Evolutionary conservation across 1,140 invertebrate genomes (phyloP).

Genomic region (Drosophila burlai): DNA sequence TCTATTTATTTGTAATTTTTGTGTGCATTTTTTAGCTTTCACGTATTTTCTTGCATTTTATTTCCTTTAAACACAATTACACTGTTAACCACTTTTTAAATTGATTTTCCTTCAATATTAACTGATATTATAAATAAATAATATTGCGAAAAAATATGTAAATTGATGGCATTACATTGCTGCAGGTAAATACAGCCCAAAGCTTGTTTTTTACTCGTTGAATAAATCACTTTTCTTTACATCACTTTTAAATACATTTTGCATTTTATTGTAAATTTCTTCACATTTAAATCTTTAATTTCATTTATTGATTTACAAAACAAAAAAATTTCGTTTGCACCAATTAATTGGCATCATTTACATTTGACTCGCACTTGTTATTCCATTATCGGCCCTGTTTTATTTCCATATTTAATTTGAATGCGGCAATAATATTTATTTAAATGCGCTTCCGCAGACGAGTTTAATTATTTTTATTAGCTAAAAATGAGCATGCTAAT

Average conservation of each 20-base stretch:
- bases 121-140: neutral
- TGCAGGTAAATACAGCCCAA: neutral
- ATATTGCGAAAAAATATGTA: neutral
- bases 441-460: slow-evolving; percentile 22
- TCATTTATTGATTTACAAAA: slow-evolving; percentile 35
- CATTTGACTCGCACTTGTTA: slow-evolving; percentile 35
- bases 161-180: neutral
- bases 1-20: neutral
- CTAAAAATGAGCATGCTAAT: slow-evolving; percentile 67
- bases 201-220: neutral
- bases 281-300: slow-evolving; percentile 28
- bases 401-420: slow-evolving; percentile 9
- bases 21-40: neutral
- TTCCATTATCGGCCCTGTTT: slow-evolving; percentile 14
- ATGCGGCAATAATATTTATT: slow-evolving; percentile 32
- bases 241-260: slow-evolving; percentile 24
- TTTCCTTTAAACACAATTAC: neutral
- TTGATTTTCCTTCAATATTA: neutral
- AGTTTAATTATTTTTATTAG: slow-evolving; percentile 66
- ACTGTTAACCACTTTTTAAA: neutral
- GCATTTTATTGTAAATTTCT: slow-evolving; percentile 2
- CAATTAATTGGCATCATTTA: slow-evolving; percentile 53
- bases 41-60: neutral
- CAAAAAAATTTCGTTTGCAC: neutral
- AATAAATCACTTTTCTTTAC: neutral